Percentiles rank a stretch among this genome's conserved stretches.
phyloP scores from a whole-genome alignment of 2,888 invertebrate genomes.

The Rhingia campestris region DNA sequence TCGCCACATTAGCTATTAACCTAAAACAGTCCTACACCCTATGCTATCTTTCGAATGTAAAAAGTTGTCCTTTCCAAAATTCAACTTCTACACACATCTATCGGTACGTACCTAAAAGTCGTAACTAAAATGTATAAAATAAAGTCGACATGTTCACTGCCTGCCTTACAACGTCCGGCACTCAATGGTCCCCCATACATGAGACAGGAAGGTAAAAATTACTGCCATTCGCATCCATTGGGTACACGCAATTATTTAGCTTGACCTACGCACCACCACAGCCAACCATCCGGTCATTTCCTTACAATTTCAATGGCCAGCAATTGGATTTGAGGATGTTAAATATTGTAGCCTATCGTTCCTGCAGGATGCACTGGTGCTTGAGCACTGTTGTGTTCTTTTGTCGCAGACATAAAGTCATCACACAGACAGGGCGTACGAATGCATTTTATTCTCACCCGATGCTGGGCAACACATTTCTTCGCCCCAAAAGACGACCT shows the following conservation, averaged over 20 bases:
- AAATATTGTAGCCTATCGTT: conserved; percentile 48
- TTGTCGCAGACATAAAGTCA: conserved; percentile 66
- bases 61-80: background rate
- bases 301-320: conserved; percentile 68
- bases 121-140: conserved; percentile 42
- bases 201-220: conserved; percentile 63
- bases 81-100: conserved; percentile 12
- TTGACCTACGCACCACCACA: conserved; percentile 57
- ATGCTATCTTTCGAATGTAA: no score
- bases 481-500: conserved; percentile 65
- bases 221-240: conserved; percentile 65
- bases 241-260: conserved; percentile 70
- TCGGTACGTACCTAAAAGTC: background rate
- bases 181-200: conserved; percentile 60
- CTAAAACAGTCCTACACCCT: no score
- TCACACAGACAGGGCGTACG: conserved; percentile 29
- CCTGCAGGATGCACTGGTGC: conserved; percentile 35
- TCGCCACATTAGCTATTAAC: no score
- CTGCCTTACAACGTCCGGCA: conserved; percentile 61
- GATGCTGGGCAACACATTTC: conserved; percentile 43
- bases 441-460: conserved; percentile 41
- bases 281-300: conserved; percentile 45
- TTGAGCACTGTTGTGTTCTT: conserved; percentile 31
- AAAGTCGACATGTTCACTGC: conserved; percentile 44
- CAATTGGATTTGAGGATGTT: conserved; percentile 67